Base-by-base conservation (phyloP, 2,888 invertebrate genomes). In the Carterocephalus palaemon region DNA sequence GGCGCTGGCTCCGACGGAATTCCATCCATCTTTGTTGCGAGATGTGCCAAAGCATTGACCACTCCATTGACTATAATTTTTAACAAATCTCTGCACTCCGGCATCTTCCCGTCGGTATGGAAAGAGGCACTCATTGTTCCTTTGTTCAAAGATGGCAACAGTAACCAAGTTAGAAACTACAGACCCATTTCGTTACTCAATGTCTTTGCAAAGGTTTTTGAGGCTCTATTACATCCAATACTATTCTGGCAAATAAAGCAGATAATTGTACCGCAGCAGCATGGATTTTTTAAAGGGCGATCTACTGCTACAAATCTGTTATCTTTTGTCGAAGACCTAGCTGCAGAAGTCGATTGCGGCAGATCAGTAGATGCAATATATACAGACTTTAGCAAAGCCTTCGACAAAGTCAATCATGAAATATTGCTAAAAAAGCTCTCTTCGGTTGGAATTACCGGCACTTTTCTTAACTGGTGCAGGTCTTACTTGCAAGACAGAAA, bases 111-210 rank as follows among this genome's bases (percentile, higher is more conserved):
- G 3, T 7, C 13, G 5, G 7, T 3, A 1, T 54, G 54, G 49
- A 57, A 51, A 23, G 12, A 6, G 4, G 38, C 48, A 3, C 41
- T 37, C 6, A 33, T 54, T 10, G 40, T 57, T 2, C 52, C 54
- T 0, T 8, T 53, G 6, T 12, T 38, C 3, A 55, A 57, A 12
- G 10, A 13, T n/a, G 46, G 50, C n/a, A 24, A 38, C 12, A 33
- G 33, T 4, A 17, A 19, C 7, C 7, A 10, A 4, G 23, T 51
- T 5, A 20, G 15, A 2, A 52, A 51, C 4, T 51, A 54, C 34
- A 46, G 52, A 22, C 52, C 51, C 0, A 53, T 52, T 8, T 48
- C 49, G 3, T 45, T 54, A 6, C 17, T 54, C 0, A 37, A 49
- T 1, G 10, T 36, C 2, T 40, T 51, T 26, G 39, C 47, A 0